Conservation (phyloP, 2,888 invertebrate genomes). For the Rotaria macrura region DNA sequence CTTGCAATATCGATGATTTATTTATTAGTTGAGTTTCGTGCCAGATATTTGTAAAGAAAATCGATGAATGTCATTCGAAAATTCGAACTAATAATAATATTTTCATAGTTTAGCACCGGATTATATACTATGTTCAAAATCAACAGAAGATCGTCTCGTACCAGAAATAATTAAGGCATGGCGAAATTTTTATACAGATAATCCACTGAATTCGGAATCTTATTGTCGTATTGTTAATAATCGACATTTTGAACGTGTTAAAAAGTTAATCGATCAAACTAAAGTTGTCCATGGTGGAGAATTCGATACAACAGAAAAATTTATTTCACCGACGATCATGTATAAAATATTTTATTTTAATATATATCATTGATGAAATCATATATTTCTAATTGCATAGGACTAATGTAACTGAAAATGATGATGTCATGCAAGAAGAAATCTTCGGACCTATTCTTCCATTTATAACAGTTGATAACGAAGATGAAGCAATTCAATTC, state of each 20-base stretch:
- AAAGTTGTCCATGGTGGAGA: slow-evolving; percentile 70
- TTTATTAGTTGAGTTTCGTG: no score
- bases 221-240: slow-evolving; percentile 73
- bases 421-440: slow-evolving; percentile 64
- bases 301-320: slow-evolving; percentile 63
- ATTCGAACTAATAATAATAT: no score
- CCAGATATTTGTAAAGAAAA: no score
- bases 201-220: slow-evolving; percentile 70
- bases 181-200: slow-evolving; percentile 68
- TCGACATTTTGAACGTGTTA: slow-evolving; percentile 70
- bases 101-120: slow-evolving; percentile 79
- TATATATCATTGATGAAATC: not conserved
- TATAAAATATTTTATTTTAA: not conserved
- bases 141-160: slow-evolving; percentile 38
- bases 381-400: not conserved
- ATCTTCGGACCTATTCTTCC: slow-evolving; percentile 94
- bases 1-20: no score
- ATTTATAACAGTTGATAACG: slow-evolving; percentile 67
- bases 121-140: slow-evolving; percentile 60
- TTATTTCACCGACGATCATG: slow-evolving; percentile 61
- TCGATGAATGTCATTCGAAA: no score
- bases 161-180: slow-evolving; percentile 55
- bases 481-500: slow-evolving; percentile 79
- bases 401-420: slow-evolving; percentile 61
- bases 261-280: slow-evolving; percentile 60